Percentiles rank a stretch among this genome's conserved stretches.
Conservation (phyloP, 2,113 vertebrate genomes). For the Irena cyanogastra region DNA sequence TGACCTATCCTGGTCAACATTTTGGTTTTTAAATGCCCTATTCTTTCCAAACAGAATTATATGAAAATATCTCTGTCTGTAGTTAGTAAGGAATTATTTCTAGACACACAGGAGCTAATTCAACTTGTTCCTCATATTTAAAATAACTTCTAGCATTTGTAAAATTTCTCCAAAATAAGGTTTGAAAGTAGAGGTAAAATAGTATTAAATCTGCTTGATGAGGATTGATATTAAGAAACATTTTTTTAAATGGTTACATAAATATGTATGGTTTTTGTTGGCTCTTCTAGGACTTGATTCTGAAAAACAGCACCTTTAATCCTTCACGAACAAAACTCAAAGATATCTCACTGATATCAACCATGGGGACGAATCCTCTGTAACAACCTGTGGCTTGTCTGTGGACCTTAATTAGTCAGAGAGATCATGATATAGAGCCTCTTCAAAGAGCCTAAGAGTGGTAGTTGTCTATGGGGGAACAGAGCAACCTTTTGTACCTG, state of each 20-base stretch:
- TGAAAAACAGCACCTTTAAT: slow-evolving; percentile 49
- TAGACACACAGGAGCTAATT: background rate
- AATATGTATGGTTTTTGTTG: rapidly evolving
- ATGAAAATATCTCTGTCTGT: background rate
- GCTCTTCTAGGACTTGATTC: background rate
- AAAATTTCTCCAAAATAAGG: background rate
- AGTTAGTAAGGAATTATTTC: background rate
- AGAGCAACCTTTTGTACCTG: slow-evolving; percentile 81
- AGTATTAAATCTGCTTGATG: background rate
- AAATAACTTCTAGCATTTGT: background rate
- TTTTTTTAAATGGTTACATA: background rate
- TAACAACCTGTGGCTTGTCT: slow-evolving; percentile 78
- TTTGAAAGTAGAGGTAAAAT: background rate
- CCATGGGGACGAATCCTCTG: slow-evolving; percentile 51
- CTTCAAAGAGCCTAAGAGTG: slow-evolving; percentile 72
- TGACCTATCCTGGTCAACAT: background rate
- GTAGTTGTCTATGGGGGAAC: slow-evolving; percentile 71
- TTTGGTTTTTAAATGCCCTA: background rate
- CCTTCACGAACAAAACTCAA: background rate
- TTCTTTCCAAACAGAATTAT: background rate
- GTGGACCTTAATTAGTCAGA: slow-evolving; percentile 78
- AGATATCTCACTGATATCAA: slow-evolving; percentile 13
- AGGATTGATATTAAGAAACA: background rate
- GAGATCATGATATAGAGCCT: slow-evolving; percentile 82
- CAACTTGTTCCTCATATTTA: background rate